Conservation (phyloP, 2,113 vertebrate species). For the Cichladusa arquata region DNA sequence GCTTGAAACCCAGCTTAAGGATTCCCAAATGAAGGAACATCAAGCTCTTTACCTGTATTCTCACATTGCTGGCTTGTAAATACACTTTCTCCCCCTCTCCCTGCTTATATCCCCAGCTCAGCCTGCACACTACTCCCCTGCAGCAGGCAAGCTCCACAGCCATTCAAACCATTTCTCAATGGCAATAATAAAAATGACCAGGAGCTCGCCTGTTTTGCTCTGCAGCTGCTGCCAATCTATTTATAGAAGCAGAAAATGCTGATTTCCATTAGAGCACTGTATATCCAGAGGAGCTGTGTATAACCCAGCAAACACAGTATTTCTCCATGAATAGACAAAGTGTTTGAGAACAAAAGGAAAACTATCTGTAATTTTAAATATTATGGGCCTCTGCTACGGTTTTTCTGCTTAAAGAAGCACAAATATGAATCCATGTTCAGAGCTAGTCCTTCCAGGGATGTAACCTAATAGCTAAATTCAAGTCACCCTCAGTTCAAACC, state of each 20-base stretch:
- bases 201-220: background rate
- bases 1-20: background rate
- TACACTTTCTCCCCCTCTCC: background rate
- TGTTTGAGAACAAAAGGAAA: background rate
- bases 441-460: background rate
- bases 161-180: background rate
- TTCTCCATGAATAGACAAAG: background rate
- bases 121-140: background rate
- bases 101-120: background rate
- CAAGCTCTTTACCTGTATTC: background rate
- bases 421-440: background rate
- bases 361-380: background rate
- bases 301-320: background rate
- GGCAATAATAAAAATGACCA: constrained; percentile 30
- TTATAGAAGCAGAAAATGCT: constrained; percentile 39
- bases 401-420: background rate
- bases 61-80: background rate
- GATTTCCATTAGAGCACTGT: background rate
- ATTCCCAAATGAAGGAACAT: background rate
- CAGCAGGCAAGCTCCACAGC: background rate
- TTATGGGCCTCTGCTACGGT: background rate
- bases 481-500: background rate
- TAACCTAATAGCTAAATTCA: background rate
- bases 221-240: constrained; percentile 1
- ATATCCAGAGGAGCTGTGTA: background rate